A percentile compares a stretch with the other conserved stretches of the same genome.
These are phyloP conservation scores for Cydia strobilella DNA, from an alignment of 1,140 invertebrate species.

Conservation along the genomic window DNA sequence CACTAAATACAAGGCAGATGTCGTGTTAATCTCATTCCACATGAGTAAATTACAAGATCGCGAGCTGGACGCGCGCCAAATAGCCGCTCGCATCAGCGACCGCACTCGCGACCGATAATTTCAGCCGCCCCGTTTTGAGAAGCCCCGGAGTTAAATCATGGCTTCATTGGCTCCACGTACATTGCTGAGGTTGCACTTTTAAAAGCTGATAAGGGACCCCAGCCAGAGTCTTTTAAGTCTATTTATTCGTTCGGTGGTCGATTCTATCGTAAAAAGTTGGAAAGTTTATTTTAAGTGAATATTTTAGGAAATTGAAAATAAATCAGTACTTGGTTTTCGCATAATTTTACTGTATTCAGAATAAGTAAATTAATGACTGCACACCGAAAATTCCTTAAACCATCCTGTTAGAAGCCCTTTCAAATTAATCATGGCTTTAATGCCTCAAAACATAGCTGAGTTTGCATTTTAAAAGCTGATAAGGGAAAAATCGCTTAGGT, in stretches of 20 bases:
- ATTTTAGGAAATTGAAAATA: too few species aligned
- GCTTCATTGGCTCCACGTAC: conserved; percentile 7
- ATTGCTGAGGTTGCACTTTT: conserved; percentile 16
- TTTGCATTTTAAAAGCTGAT: too few species aligned
- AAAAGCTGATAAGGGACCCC: not conserved
- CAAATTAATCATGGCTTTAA: too few species aligned
- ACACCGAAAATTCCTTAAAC: too few species aligned
- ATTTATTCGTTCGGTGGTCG: not conserved
- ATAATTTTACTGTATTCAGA: too few species aligned
- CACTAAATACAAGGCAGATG: conserved; percentile 63
- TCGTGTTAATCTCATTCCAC: conserved; percentile 70
- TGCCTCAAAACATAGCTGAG: too few species aligned
- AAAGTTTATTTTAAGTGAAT: not conserved
- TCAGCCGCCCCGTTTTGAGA: conserved; percentile 34
- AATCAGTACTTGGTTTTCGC: too few species aligned
- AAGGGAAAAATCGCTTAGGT: too few species aligned
- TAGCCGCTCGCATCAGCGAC: conserved; percentile 54
- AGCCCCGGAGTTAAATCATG: conserved; percentile 5
- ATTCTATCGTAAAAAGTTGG: not conserved
- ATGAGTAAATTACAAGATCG: conserved; percentile 70
- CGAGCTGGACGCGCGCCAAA: conserved; percentile 61
- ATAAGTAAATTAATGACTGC: too few species aligned
- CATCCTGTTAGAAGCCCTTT: too few species aligned
- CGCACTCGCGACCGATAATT: conserved; percentile 60
- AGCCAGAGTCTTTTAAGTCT: not conserved